phyloP scores from a whole-genome alignment of 2,888 invertebrate genomes.

The Cerastoderma edule region DNA sequence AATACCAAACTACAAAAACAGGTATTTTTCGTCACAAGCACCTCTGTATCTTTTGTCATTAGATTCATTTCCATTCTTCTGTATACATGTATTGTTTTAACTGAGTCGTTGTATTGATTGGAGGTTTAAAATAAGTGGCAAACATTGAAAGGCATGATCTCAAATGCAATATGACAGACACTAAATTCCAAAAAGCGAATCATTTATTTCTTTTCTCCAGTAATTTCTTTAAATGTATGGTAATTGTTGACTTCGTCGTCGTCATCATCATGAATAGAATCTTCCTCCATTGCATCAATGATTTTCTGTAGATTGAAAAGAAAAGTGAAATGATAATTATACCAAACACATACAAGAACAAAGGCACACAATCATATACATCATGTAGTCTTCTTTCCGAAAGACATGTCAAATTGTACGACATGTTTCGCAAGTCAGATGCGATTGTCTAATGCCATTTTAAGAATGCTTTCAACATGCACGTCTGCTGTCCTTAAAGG shows the following conservation, averaged over 20 bases:
- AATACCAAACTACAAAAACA: too few species aligned
- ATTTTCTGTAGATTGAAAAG: conserved; percentile 9
- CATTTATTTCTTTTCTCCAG: conserved; percentile 1
- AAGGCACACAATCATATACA: neutral
- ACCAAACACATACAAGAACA: neutral
- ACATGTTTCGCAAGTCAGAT: neutral
- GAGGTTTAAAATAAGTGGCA: too few species aligned
- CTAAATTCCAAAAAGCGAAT: too few species aligned
- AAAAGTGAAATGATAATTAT: neutral
- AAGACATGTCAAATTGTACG: neutral
- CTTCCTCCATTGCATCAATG: conserved; percentile 2
- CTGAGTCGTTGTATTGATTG: too few species aligned
- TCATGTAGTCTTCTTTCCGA: neutral
- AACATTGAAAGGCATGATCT: too few species aligned
- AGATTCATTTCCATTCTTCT: too few species aligned
- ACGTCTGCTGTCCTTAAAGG: too few species aligned
- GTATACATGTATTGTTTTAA: too few species aligned
- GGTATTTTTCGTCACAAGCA: too few species aligned
- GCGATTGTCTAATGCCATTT: neutral
- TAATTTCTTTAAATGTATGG: conserved; percentile 21
- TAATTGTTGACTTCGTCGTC: neutral
- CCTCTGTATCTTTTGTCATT: too few species aligned
- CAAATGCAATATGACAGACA: too few species aligned
- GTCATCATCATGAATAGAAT: neutral
- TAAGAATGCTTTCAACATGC: neutral